A percentile compares a stretch with the other conserved stretches of the same genome.
phyloP scores from a whole-genome alignment of 2,888 invertebrate species.

The Onthophagus sagittarius region DNA sequence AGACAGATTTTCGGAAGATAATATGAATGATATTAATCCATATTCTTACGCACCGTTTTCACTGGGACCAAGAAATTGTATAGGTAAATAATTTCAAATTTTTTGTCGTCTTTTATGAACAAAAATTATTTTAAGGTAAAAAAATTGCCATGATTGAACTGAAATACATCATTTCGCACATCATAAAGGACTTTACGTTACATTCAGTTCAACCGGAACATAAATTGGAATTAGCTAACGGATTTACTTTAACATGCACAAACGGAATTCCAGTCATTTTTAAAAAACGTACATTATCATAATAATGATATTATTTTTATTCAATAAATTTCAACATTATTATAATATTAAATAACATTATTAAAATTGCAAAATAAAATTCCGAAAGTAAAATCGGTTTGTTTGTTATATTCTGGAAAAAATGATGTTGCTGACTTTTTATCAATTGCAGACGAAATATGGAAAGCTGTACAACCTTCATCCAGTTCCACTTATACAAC shows the following conservation, averaged over 20 bases:
- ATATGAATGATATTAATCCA: background rate
- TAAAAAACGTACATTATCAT: background rate
- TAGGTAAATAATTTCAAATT: background rate
- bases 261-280: conserved; percentile 4
- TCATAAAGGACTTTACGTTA: background rate
- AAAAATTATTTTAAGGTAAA: background rate
- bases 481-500: too few relatives aligned
- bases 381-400: too few relatives aligned
- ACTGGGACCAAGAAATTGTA: conserved; percentile 4
- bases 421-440: too few relatives aligned
- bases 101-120: background rate
- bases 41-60: conserved; percentile 3
- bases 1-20: background rate
- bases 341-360: too few relatives aligned
- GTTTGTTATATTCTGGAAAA: too few relatives aligned
- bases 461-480: too few relatives aligned
- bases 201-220: background rate
- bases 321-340: too few relatives aligned
- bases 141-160: background rate
- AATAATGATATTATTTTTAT: too few relatives aligned
- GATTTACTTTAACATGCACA: background rate
- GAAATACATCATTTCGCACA: background rate
- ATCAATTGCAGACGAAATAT: too few relatives aligned
- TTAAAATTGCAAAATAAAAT: too few relatives aligned
- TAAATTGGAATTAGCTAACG: background rate